Conservation (phyloP, 2,113 vertebrate genomes). For the Onychorhynchus coronatus region DNA sequence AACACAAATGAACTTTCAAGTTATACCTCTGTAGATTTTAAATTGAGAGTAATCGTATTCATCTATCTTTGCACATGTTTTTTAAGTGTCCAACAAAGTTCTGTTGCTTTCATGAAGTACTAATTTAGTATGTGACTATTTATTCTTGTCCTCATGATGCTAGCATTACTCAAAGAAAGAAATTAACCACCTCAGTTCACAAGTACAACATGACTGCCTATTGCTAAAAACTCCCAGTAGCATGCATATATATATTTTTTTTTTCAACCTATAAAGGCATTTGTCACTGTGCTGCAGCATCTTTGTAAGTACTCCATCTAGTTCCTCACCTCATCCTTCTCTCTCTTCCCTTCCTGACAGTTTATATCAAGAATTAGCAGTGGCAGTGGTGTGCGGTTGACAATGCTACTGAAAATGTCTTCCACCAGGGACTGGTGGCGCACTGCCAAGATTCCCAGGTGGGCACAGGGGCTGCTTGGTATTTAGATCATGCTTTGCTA, state of each 20-base stretch:
- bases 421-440: background rate
- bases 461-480: background rate
- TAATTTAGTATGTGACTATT: background rate
- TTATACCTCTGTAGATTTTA: background rate
- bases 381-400: background rate
- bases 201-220: background rate
- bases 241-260: background rate
- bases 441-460: background rate
- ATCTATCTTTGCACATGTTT: background rate
- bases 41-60: background rate
- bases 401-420: background rate
- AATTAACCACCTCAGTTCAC: background rate
- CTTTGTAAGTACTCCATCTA: background rate
- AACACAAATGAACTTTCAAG: background rate
- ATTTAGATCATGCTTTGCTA: background rate
- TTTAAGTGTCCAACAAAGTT: background rate
- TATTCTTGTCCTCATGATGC: background rate
- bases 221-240: background rate
- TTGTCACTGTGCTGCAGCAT: background rate
- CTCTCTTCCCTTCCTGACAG: background rate
- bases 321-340: background rate
- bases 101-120: background rate
- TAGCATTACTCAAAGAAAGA: background rate
- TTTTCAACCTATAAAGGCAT: background rate
- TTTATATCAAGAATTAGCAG: background rate